These are phyloP conservation scores for Epistrophella euchroma DNA, from an alignment of 2,888 invertebrate genomes.

Conservation along the genomic window DNA sequence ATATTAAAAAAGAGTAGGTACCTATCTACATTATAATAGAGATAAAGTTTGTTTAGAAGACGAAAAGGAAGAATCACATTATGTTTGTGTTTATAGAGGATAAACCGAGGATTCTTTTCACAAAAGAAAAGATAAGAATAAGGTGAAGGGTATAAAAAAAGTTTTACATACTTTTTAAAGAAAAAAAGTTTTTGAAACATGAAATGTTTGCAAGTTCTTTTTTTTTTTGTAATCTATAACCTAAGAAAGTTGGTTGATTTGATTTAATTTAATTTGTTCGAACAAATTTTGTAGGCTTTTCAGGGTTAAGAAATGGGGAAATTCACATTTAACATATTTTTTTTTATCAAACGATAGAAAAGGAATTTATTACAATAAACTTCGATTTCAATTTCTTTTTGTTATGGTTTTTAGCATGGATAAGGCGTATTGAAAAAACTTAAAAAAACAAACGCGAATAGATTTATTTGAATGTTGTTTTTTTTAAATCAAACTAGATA, in stretches of 20 bases:
- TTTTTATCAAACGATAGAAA: too few species aligned
- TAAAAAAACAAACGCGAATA: too few species aligned
- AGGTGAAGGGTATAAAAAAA: background rate
- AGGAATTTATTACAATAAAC: too few species aligned
- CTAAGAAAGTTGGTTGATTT: background rate
- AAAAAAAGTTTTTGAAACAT: conserved; percentile 22
- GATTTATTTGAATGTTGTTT: too few species aligned
- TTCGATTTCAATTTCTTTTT: too few species aligned
- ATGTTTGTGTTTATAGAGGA: conserved; percentile 14
- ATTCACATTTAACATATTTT: background rate
- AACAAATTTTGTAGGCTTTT: background rate
- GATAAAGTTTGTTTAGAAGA: conserved; percentile 33
- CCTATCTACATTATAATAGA: background rate
- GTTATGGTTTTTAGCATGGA: too few species aligned
- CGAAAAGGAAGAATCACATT: background rate
- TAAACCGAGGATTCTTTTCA: background rate
- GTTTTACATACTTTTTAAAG: background rate
- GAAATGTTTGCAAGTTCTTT: background rate
- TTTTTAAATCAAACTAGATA: too few species aligned
- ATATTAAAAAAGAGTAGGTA: background rate
- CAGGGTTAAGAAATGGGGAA: background rate
- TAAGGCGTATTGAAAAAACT: too few species aligned
- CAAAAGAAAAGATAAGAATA: background rate
- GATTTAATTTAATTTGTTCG: conserved; percentile 8
- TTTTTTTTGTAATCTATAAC: background rate